Percentiles rank a stretch among this genome's conserved stretches.
Conservation (phyloP, 2,113 vertebrate genomes). For the Pedetes capensis region DNA sequence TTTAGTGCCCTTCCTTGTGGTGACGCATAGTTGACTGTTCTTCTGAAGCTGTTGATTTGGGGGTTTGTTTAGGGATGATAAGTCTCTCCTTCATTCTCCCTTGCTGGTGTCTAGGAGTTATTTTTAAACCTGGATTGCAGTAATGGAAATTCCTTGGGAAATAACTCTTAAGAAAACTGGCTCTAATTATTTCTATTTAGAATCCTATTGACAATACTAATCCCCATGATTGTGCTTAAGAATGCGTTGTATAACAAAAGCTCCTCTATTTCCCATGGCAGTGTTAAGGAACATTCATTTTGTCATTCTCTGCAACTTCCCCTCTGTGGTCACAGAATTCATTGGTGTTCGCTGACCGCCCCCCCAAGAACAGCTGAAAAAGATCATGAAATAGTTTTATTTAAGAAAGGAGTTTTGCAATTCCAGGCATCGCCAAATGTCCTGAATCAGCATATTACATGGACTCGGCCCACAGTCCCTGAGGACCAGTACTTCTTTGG, state of each 20-base stretch:
- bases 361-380: slow-evolving; percentile 25
- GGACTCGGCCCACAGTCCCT: background rate
- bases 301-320: background rate
- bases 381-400: slow-evolving; percentile 32
- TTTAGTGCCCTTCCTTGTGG: background rate
- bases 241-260: background rate
- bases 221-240: background rate
- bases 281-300: background rate
- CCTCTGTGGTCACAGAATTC: background rate
- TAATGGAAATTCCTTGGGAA: slow-evolving; percentile 45
- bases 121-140: slow-evolving; percentile 45
- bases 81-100: background rate
- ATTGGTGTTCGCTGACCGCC: background rate
- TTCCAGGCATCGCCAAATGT: slow-evolving; percentile 4
- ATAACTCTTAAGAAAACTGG: slow-evolving; percentile 21
- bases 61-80: background rate
- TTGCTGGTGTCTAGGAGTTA: background rate
- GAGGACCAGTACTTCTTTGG: background rate
- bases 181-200: slow-evolving; percentile 29
- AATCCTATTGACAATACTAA: background rate
- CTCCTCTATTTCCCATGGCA: background rate
- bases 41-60: background rate
- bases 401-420: slow-evolving; percentile 37
- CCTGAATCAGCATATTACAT: background rate
- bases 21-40: background rate